phyloP scores from a whole-genome alignment of 2,797 vertebrate species.

The Pygocentrus nattereri region DNA sequence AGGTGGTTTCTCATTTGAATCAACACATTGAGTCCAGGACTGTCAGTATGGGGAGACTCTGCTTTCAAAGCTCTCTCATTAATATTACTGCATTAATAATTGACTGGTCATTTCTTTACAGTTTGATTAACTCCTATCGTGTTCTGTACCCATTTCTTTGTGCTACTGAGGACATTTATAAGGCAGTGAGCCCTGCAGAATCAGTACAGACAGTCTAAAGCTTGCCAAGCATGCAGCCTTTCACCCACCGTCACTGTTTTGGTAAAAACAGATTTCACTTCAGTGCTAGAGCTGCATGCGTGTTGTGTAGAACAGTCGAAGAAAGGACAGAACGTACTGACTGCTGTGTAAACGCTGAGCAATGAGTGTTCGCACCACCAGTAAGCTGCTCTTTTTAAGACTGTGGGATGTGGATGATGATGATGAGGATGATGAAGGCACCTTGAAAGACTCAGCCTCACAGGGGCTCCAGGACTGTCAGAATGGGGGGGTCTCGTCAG shows the following conservation, averaged over 20 bases:
- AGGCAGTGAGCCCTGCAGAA: not conserved
- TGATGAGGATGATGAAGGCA: slow-evolving; percentile 44
- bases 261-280: slow-evolving; percentile 43
- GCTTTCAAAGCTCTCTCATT: not conserved
- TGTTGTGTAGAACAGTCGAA: slow-evolving; percentile 17
- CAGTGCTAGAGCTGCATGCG: slow-evolving; percentile 28
- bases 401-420: slow-evolving; percentile 51
- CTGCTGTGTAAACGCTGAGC: slow-evolving; percentile 11
- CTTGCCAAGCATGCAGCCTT: slow-evolving; percentile 14
- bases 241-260: slow-evolving; percentile 29
- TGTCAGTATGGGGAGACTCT: not conserved
- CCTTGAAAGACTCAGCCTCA: slow-evolving; percentile 5
- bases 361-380: slow-evolving; percentile 41
- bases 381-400: slow-evolving; percentile 55
- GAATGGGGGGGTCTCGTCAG: slow-evolving; percentile 49
- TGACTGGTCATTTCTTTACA: not conserved
- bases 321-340: slow-evolving; percentile 9
- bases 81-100: not conserved
- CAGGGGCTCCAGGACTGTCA: slow-evolving; percentile 43
- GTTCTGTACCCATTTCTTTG: not conserved
- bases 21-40: too few relatives aligned
- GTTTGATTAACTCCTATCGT: not conserved
- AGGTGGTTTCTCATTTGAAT: not conserved
- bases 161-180: not conserved
- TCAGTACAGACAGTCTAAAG: slow-evolving; percentile 2